phyloP scores from a whole-genome alignment of 1,140 invertebrate genomes.

The Apis dorsata region DNA sequence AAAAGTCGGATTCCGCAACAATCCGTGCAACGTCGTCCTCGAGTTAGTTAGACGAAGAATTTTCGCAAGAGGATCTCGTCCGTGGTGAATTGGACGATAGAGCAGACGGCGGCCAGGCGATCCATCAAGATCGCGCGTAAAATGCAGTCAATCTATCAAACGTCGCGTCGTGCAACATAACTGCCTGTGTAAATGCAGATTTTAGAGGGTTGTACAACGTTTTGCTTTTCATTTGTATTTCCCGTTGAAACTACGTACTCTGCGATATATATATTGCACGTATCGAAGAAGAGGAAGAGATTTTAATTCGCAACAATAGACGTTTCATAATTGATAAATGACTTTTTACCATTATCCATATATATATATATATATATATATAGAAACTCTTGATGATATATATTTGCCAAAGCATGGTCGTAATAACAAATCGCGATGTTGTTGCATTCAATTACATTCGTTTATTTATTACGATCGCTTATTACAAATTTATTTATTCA shows the following conservation, averaged over 20 bases:
- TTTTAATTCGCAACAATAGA: no score
- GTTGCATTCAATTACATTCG: no score
- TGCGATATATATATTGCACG: no score
- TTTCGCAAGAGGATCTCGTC: background rate
- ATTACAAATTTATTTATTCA: no score
- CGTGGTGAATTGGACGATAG: background rate
- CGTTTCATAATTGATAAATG: no score
- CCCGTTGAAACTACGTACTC: background rate
- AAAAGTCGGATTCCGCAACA: background rate
- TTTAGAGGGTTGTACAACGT: background rate
- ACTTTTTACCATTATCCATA: no score
- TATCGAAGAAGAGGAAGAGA: no score
- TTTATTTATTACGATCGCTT: no score
- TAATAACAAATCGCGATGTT: no score
- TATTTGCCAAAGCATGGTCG: no score
- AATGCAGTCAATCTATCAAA: slow-evolving; percentile 43
- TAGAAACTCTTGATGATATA: no score
- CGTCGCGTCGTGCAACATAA: slow-evolving; percentile 19
- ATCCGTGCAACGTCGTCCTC: background rate
- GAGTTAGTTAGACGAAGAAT: background rate
- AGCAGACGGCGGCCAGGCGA: background rate
- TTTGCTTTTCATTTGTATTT: background rate
- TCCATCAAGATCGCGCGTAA: slow-evolving; percentile 43
- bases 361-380: no score
- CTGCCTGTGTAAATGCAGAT: slow-evolving; percentile 5